Conservation (phyloP, 2,113 vertebrate genomes). For the Cheilinus undulatus region DNA sequence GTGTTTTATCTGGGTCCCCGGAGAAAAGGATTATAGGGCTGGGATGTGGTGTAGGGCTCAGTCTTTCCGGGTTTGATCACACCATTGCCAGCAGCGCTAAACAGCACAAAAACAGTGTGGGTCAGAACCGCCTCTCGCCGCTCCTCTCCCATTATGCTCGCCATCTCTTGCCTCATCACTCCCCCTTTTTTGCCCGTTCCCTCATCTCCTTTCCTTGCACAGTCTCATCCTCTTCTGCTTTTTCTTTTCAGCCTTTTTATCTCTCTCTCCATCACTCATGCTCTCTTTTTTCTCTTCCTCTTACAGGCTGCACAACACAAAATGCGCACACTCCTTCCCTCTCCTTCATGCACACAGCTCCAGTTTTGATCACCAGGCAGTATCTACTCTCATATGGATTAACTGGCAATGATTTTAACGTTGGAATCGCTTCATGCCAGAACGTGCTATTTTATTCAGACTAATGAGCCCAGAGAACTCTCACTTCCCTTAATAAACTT, state of each 20-base stretch:
- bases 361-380: constrained; percentile 78
- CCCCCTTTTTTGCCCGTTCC: constrained; percentile 53
- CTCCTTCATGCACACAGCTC: constrained; percentile 41
- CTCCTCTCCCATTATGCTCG: constrained; percentile 51
- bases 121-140: constrained; percentile 61
- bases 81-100: constrained; percentile 66
- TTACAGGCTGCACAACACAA: constrained; percentile 55
- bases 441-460: constrained; percentile 79
- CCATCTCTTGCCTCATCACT: constrained; percentile 53
- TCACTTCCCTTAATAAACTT: constrained; percentile 82
- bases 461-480: constrained; percentile 82
- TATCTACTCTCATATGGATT: constrained; percentile 80
- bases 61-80: constrained; percentile 74
- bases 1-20: constrained; percentile 75
- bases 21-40: constrained; percentile 74
- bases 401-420: constrained; percentile 75
- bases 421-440: constrained; percentile 75
- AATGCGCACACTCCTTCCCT: constrained; percentile 20
- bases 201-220: constrained; percentile 63
- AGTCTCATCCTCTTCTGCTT: constrained; percentile 61
- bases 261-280: constrained; percentile 69
- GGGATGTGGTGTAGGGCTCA: constrained; percentile 70
- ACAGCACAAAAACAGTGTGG: constrained; percentile 69
- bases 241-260: constrained; percentile 55
- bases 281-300: constrained; percentile 42